Percentiles rank a stretch among this genome's conserved stretches.
phyloP scores from a whole-genome alignment of 2,113 vertebrate species.

The Pontoporia blainvillei region DNA sequence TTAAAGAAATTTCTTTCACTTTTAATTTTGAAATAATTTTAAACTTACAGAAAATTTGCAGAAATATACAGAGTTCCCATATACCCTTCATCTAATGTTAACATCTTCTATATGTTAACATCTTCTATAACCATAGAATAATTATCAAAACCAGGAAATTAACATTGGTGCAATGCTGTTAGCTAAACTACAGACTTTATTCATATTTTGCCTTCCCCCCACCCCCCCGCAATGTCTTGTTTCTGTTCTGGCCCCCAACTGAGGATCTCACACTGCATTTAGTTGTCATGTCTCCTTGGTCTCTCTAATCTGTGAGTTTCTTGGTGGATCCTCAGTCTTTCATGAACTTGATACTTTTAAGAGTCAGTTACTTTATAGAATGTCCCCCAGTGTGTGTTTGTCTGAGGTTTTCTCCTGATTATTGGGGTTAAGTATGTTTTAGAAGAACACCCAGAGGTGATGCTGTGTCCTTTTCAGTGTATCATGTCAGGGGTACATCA shows the following conservation, averaged over 20 bases:
- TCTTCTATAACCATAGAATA: background rate
- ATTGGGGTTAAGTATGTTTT: background rate
- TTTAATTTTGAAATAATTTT: conserved; percentile 24
- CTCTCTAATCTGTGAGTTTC: background rate
- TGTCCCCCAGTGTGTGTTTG: background rate
- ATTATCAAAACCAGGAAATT: background rate
- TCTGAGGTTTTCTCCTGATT: background rate
- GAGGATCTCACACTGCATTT: background rate
- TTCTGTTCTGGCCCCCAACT: background rate
- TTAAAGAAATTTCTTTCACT: background rate
- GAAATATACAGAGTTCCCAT: background rate
- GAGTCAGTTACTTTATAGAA: background rate
- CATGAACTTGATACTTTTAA: background rate
- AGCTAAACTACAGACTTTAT: background rate
- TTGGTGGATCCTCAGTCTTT: background rate
- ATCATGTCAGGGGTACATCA: background rate
- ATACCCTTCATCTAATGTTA: background rate
- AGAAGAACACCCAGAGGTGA: background rate
- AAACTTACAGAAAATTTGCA: background rate
- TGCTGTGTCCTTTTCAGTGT: background rate
- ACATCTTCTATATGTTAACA: background rate
- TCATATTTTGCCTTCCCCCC: background rate
- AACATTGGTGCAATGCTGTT: background rate
- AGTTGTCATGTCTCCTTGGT: background rate
- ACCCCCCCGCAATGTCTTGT: too few species aligned